Evolutionary conservation across 2,113 vertebrate genomes (phyloP), one percentile per base, ranked within the genome.

Genomic region (Entelurus aequoreus): DNA sequence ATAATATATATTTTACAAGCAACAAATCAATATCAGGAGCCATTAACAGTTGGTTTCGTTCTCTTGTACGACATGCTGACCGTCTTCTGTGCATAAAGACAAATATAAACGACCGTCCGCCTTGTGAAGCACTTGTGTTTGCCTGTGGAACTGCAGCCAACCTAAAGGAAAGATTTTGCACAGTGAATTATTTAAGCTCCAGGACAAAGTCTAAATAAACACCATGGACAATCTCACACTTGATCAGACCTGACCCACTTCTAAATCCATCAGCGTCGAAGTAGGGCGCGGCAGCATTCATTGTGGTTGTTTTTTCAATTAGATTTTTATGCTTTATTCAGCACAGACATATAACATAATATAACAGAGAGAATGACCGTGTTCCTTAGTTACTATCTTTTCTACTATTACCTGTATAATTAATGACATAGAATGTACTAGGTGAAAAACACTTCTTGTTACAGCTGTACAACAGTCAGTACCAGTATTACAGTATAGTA

Each of bases 1-100:
- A 74, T 19, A 56, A 4, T 5, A 8, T 0, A 2, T 51, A 54
- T 11, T 51, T 48, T 10, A 38, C 62, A 66, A 42, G n/a, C 8
- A 68, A 62, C 8, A 71, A 50, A 21, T 14, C 3, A 19, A 40
- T 46, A 1, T 48, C 6, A 60, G 35, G 52, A 36, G 0, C 5
- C 5, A 54, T 49, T 84, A 90, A 74, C 88, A 89, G 44, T 61
- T 80, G n/a, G 83, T 86, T 82, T 89, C 93, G 75, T 88, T 71
- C 16, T 61, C 3, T 19, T 52, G 64, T 6, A 64, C 55, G 51
- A 82, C 65, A 49, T 74, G 68, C 35, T 65, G 50, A 21, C 60
- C 72, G 35, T 87, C 87, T 12, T 85, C 86, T 65, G 14, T 62
- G 10, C 47, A 4, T 52, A 89, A 52, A 53, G 36, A 0, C 46